A percentile compares a stretch with the other conserved stretches of the same genome.
phyloP scores from a whole-genome alignment of 2,888 invertebrate species.

The Mystacides longicornis region DNA sequence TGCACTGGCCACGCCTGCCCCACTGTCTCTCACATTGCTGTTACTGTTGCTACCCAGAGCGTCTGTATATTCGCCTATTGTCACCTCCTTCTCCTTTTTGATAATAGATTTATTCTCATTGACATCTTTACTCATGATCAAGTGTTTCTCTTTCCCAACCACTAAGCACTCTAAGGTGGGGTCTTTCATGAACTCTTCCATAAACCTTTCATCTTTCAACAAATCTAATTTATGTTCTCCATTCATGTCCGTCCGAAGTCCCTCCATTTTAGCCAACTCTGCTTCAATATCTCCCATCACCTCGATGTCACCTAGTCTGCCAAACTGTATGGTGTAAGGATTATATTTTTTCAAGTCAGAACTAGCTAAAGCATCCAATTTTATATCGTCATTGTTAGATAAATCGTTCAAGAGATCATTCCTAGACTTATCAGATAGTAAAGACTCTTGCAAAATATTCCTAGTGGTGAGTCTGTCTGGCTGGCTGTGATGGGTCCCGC shows the following conservation, averaged over 20 bases:
- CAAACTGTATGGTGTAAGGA: constrained; percentile 14
- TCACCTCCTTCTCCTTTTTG: constrained; percentile 23
- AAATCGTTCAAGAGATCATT: constrained; percentile 19
- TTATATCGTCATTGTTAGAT: constrained; percentile 18
- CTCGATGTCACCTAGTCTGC: constrained; percentile 39
- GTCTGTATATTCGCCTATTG: constrained; percentile 35
- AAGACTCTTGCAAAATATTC: constrained; percentile 14
- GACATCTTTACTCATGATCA: constrained; percentile 29
- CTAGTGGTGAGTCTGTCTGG: constrained; percentile 31
- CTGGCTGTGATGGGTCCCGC: constrained; percentile 10
- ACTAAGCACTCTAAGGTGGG: constrained; percentile 30
- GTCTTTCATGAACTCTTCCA: constrained; percentile 22
- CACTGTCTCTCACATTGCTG: constrained; percentile 16
- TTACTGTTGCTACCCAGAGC: neutral
- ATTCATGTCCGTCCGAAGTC: constrained; percentile 41
- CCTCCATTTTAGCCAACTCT: constrained; percentile 62
- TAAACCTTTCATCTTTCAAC: constrained; percentile 27
- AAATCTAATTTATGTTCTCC: constrained; percentile 33
- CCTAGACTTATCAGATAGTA: constrained; percentile 27
- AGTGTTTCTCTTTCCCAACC: constrained; percentile 21
- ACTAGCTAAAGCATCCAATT: constrained; percentile 17
- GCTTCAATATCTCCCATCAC: constrained; percentile 61
- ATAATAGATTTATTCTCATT: constrained; percentile 32
- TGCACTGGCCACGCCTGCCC: neutral
- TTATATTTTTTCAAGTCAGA: constrained; percentile 14